Evolutionary conservation across 1,140 invertebrate species (phyloP), one percentile per base, ranked within the genome.

Genomic region (Cotesia vestalis): DNA sequence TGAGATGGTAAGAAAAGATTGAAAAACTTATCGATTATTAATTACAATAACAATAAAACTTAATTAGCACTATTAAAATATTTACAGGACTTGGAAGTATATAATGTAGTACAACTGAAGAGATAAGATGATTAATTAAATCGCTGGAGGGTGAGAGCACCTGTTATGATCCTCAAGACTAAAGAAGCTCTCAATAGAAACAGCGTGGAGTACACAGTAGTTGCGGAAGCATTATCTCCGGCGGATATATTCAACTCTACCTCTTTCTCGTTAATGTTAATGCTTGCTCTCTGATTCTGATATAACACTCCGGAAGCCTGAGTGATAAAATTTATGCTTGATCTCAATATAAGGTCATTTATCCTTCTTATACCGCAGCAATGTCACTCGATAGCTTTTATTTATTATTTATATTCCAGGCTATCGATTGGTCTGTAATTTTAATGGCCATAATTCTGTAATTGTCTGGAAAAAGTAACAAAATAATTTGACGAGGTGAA

Each of bases 161-260:
- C 81, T 83, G 81, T 83, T 82, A 81, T 80, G 81, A 82, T 27
- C 27, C 75, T 77, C 73, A 17, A 64, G 75, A 76, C 62, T n/a
- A 74, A 76, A 77, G 73, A 73, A 64, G 66, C 67, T 62, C 38
- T 69, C 57, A 55, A 27, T 27, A 27, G 27, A 27, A 27, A 27
- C 27, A 27, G 27, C 27, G 27, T 27, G 27, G 27, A 27, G 27
- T 27, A 27, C 27, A 27, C 27, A 61, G 34, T 14, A 67, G 40
- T 66, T 20, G 40, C 60, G 34, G 17, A 36, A 52, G 61, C 17
- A 52, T 38, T 70, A 46, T 63, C 60, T 64, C 14, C 35, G n/a
- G n/a, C 14, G 36, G 8, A 20, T 20, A 14, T 35, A 34, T 36
- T 20, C n/a, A 59, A n/a, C 9, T 38, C 64, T 17, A 20, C 36